Conservation (phyloP, 2,113 vertebrate genomes). For the Lophochroa leadbeateri region DNA sequence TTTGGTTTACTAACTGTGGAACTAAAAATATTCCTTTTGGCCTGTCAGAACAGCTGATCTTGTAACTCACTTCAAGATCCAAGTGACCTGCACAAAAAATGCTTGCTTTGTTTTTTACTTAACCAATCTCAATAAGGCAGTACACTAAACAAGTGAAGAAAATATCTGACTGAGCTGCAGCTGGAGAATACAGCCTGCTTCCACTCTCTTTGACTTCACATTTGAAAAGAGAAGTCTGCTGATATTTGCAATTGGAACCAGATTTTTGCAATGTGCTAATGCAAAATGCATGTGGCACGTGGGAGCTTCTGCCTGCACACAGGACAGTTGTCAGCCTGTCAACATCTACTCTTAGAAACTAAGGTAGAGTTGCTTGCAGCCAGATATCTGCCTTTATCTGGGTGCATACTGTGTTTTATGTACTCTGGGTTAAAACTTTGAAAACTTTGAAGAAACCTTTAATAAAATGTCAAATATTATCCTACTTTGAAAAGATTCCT, state of each 20-base stretch:
- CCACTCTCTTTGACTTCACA: not conserved
- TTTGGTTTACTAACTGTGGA: conserved; percentile 30
- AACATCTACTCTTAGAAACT: not conserved
- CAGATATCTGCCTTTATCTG: not conserved
- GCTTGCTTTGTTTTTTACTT: not conserved
- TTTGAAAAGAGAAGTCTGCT: not conserved
- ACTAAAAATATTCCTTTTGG: conserved; percentile 30
- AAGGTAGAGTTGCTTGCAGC: not conserved
- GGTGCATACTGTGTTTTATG: not conserved
- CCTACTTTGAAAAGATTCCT: not conserved
- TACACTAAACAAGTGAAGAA: not conserved
- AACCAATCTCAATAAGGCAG: not conserved
- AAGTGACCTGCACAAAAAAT: not conserved
- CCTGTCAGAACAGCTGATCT: conserved; percentile 20
- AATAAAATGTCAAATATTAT: not conserved
- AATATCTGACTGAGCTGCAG: not conserved
- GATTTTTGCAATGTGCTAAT: not conserved
- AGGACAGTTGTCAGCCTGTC: not conserved
- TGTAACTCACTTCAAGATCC: not conserved
- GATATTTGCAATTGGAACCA: not conserved
- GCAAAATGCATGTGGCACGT: not conserved
- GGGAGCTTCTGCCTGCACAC: not conserved
- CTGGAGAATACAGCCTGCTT: not conserved
- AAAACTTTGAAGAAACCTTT: not conserved
- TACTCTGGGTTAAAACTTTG: not conserved